phyloP scores from a whole-genome alignment of 2,797 vertebrate species.

The Cottoperca gobio region DNA sequence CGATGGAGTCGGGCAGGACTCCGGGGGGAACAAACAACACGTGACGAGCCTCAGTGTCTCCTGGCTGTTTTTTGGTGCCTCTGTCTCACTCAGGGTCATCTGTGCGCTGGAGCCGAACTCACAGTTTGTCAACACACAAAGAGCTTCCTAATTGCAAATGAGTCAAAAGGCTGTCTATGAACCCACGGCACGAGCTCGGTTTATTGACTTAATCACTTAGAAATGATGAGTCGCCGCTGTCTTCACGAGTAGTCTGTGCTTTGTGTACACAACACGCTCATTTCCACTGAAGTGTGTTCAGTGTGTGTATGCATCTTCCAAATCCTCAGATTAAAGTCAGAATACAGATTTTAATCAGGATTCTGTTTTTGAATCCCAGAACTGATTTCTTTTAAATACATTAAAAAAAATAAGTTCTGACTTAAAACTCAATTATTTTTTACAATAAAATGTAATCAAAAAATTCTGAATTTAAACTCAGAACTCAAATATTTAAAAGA shows the following conservation, averaged over 20 bases:
- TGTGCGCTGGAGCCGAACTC: slow-evolving; percentile 25
- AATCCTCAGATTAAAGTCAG: too few relatives aligned
- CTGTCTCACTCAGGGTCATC: slow-evolving; percentile 56
- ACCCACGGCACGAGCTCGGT: slow-evolving; percentile 18
- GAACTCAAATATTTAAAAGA: too few relatives aligned
- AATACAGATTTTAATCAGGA: too few relatives aligned
- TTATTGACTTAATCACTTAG: slow-evolving; percentile 39
- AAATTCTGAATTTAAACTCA: too few relatives aligned
- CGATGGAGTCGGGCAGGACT: slow-evolving; percentile 58
- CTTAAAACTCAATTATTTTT: too few relatives aligned
- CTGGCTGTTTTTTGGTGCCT: slow-evolving; percentile 61
- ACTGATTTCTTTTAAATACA: too few relatives aligned
- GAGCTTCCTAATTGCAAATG: slow-evolving; percentile 61
- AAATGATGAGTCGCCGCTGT: slow-evolving; percentile 32
- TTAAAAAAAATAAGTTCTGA: too few relatives aligned
- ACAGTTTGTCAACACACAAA: slow-evolving; percentile 59
- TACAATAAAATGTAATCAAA: too few relatives aligned
- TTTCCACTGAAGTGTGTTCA: neutral
- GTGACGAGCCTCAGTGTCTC: slow-evolving; percentile 71
- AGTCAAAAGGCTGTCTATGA: slow-evolving; percentile 47
- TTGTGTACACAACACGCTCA: neutral
- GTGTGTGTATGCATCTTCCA: neutral
- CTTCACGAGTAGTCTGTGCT: neutral
- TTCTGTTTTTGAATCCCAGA: too few relatives aligned
- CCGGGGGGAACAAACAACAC: slow-evolving; percentile 62